Base-by-base conservation (phyloP, 2,888 invertebrate genomes). In the Cephus nigrinus region DNA sequence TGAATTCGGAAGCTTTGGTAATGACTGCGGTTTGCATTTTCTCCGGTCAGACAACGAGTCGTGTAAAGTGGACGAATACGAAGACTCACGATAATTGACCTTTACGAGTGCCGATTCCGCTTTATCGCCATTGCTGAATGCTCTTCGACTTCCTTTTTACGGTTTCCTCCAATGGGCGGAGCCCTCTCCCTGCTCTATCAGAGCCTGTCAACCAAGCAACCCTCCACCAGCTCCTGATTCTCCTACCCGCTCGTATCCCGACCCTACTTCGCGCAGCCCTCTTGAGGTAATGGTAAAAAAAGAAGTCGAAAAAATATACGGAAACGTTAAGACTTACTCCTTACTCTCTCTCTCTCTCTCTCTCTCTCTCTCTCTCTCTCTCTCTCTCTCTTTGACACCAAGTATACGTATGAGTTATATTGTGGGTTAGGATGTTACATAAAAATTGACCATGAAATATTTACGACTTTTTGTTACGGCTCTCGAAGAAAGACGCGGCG, bases 101-200 rank as follows among this genome's bases (percentile, higher is more conserved):
- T 55, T 55, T 55, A 55, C 55, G 23, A 55, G 55, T 55, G 55
- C 23, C 55, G 55, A 55, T 55, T 55, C 55, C 77, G 78, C 77
- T 79, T 80, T 81, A 80, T 81, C 82, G 81, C 82, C 82, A 82
- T 82, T 80, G 74, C 76, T 80, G 81, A 80, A 82, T 73, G 68
- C 35, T 35, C 74, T 11, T 30, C 23, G 35, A 69, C 76, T 78
- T 75, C 85, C 32, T 80, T 81, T 78, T 80, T 81, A 68, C 40
- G 83, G 82, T 82, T 85, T 83, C 84, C 84, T 79, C 82, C 82
- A 83, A 87, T 88, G 88, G 88, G 88, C 88, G 88, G 88, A 87
- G 88, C 83, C 83, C 84, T 73, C 15, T 55, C 68, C 35, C 68
- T 69, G 36, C 76, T 69, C 84, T 78, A 83, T 81, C 84, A 83